These are phyloP conservation scores for Leucophora obtusa DNA, from an alignment of 2,888 invertebrate genomes.

Conservation along the genomic window DNA sequence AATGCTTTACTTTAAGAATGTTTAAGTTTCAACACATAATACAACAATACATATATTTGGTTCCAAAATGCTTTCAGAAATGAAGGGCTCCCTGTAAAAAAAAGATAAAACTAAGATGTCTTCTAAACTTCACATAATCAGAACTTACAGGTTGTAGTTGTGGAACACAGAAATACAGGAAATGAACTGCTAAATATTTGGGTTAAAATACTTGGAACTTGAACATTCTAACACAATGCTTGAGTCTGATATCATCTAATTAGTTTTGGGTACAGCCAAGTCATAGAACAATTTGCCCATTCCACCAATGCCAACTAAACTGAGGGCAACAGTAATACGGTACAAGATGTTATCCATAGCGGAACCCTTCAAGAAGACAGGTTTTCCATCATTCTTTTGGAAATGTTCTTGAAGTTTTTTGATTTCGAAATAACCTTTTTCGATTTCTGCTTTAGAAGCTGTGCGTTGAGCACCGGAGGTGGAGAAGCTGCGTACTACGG, in stretches of 20 bases:
- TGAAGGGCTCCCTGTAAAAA: slow-evolving; percentile 31
- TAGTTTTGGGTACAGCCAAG: slow-evolving; percentile 71
- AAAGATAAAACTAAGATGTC: not conserved
- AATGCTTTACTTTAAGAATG: slow-evolving; percentile 69
- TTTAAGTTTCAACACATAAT: slow-evolving; percentile 31
- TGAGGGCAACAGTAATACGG: slow-evolving; percentile 75
- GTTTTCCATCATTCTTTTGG: slow-evolving; percentile 79
- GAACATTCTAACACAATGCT: slow-evolving; percentile 12
- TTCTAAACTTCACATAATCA: not conserved
- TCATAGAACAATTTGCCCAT: slow-evolving; percentile 75
- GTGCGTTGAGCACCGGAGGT: slow-evolving; percentile 70
- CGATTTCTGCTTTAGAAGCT: slow-evolving; percentile 68
- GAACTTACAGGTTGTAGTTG: slow-evolving; percentile 35
- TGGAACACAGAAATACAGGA: slow-evolving; percentile 34
- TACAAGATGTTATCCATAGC: slow-evolving; percentile 78
- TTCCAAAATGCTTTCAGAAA: not conserved
- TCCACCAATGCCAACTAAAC: slow-evolving; percentile 75
- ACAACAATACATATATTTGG: slow-evolving; percentile 2
- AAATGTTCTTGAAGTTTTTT: slow-evolving; percentile 71
- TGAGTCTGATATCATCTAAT: slow-evolving; percentile 29
- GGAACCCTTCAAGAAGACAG: slow-evolving; percentile 80
- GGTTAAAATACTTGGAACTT: not conserved
- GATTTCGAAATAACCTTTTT: slow-evolving; percentile 74
- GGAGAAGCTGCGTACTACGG: slow-evolving; percentile 75
- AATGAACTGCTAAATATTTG: slow-evolving; percentile 5